phyloP scores from a whole-genome alignment of 2,113 vertebrate species.

The Noctilio leporinus region DNA sequence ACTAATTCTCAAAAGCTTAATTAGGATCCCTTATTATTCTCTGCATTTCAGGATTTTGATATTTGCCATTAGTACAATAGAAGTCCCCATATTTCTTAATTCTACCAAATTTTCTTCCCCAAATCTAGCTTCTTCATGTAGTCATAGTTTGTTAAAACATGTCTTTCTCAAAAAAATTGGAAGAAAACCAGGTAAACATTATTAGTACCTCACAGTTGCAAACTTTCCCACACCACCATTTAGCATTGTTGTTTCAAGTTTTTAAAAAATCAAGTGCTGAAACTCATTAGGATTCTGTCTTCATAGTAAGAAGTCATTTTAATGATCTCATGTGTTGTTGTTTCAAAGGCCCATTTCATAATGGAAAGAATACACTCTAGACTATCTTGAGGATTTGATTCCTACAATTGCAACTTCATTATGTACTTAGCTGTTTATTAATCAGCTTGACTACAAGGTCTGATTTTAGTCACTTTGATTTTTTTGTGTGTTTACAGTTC shows the following conservation, averaged over 20 bases:
- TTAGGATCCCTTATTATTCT: constrained; percentile 35
- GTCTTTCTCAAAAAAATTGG: constrained; percentile 30
- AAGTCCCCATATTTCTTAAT: constrained; percentile 4
- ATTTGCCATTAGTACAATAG: not conserved
- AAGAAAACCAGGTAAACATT: constrained; percentile 37
- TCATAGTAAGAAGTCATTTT: constrained; percentile 55
- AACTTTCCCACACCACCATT: not conserved
- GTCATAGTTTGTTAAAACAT: constrained; percentile 17
- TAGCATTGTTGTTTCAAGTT: constrained; percentile 32
- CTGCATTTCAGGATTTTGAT: constrained; percentile 47
- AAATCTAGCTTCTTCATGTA: not conserved
- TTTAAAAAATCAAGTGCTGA: constrained; percentile 41
- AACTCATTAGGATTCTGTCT: constrained; percentile 48
- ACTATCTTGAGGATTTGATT: constrained; percentile 53
- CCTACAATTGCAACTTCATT: constrained; percentile 36
- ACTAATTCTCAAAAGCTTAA: constrained; percentile 50
- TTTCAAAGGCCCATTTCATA: constrained; percentile 63
- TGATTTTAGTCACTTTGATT: constrained; percentile 63
- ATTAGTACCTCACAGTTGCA: constrained; percentile 49
- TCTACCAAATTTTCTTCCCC: not conserved
- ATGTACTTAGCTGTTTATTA: constrained; percentile 58
- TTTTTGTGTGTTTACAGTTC: constrained; percentile 65
- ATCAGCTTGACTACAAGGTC: constrained; percentile 50
- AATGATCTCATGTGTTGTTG: constrained; percentile 65
- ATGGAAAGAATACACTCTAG: constrained; percentile 48